Conservation (phyloP, 1,140 invertebrate genomes). For the Drosophila serrata region DNA sequence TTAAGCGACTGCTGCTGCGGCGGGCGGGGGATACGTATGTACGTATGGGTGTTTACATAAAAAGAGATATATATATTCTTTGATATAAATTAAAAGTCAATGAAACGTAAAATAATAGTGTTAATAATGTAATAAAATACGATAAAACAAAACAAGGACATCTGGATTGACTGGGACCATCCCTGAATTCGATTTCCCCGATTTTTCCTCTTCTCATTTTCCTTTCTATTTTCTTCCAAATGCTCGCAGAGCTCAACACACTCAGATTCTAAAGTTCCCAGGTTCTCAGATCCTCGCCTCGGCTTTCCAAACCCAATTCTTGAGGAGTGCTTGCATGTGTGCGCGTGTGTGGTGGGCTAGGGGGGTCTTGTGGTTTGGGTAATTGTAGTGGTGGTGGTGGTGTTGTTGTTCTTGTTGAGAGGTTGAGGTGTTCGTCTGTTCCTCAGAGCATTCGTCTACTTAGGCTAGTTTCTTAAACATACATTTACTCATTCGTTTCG, state of each 20-base stretch:
- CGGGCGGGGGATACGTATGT: constrained; percentile 14
- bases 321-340: constrained; percentile 25
- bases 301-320: constrained; percentile 43
- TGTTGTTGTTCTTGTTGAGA: constrained; percentile 47
- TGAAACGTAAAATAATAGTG: constrained; percentile 23
- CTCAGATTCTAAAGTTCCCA: constrained; percentile 31
- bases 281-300: constrained; percentile 33
- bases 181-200: constrained; percentile 46
- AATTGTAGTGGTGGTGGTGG: constrained; percentile 6
- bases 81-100: constrained; percentile 52
- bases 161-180: constrained; percentile 47
- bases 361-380: constrained; percentile 28
- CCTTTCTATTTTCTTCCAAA: constrained; percentile 38
- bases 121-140: constrained; percentile 44
- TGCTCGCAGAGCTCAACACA: constrained; percentile 58
- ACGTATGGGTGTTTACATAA: constrained; percentile 35
- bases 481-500: constrained; percentile 61
- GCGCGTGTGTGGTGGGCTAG: constrained; percentile 8
- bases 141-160: constrained; percentile 64
- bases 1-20: constrained; percentile 23
- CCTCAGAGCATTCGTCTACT: constrained; percentile 80
- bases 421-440: constrained; percentile 50
- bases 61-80: constrained; percentile 35
- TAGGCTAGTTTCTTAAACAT: constrained; percentile 79
- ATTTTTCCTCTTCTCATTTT: neutral